Evolutionary conservation across 2,888 invertebrate genomes (phyloP).

Genomic region (Heliconius hortense): DNA sequence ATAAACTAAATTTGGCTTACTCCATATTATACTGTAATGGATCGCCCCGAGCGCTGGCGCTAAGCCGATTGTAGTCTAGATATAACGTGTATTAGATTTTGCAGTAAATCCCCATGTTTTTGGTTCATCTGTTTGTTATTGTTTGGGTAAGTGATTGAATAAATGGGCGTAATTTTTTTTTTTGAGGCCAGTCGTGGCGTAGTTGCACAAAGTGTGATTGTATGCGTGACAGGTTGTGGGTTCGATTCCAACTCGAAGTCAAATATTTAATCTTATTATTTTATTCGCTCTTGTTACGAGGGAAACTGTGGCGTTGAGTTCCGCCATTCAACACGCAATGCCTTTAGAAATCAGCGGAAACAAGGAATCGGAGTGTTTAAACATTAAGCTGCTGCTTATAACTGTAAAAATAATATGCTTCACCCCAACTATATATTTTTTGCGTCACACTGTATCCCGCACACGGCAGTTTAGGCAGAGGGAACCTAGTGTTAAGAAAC

Average conservation of each 20-base stretch:
- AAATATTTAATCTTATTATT: neutral
- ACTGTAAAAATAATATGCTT: too few species aligned
- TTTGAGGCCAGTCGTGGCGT: neutral
- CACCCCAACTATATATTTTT: too few species aligned
- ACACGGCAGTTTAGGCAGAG: too few species aligned
- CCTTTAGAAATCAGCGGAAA: too few species aligned
- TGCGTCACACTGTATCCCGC: too few species aligned
- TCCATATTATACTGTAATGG: constrained; percentile 5
- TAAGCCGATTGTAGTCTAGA: constrained; percentile 44
- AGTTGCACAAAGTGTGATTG: too few species aligned
- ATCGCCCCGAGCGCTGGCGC: constrained; percentile 24
- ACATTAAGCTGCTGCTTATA: too few species aligned
- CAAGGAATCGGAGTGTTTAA: too few species aligned
- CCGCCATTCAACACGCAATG: neutral
- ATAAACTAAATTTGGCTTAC: constrained; percentile 13
- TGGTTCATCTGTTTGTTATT: constrained; percentile 11
- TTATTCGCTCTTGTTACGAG: neutral
- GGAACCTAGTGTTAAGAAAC: too few species aligned
- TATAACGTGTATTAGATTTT: constrained; percentile 28
- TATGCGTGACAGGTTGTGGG: neutral
- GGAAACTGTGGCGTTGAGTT: neutral
- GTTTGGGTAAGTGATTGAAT: constrained; percentile 33
- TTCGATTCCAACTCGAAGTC: neutral
- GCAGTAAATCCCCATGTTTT: constrained; percentile 4
- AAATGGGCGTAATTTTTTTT: neutral